A percentile compares a stretch with the other conserved stretches of the same genome.
These are phyloP conservation scores for Volucella zonaria DNA, from an alignment of 2,888 invertebrate species.

Conservation along the genomic window DNA sequence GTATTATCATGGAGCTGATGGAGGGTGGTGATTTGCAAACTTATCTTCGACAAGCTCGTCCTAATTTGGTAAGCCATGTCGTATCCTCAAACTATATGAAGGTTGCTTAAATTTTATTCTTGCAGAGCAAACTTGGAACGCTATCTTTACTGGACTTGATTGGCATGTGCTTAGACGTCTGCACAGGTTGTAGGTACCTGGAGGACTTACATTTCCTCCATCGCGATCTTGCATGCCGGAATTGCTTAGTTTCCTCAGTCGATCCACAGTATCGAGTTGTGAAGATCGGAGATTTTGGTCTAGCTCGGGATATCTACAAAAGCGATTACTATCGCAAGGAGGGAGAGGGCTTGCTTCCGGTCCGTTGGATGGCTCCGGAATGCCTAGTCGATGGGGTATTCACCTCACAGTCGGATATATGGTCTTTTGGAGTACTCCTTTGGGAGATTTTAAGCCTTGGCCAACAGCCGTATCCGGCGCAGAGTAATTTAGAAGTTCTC, in stretches of 20 bases:
- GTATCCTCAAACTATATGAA: no score
- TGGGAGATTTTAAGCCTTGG: conserved; percentile 99
- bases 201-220: conserved; percentile 99
- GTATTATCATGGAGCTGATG: conserved; percentile 98
- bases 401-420: conserved; percentile 97
- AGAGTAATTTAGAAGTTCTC: conserved; percentile 95
- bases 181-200: conserved; percentile 96
- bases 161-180: conserved; percentile 97
- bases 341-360: conserved; percentile 94
- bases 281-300: conserved; percentile 96
- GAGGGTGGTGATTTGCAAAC: conserved; percentile 97
- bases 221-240: conserved; percentile 96
- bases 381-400: conserved; percentile 97
- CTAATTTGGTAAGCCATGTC: conserved; percentile 84
- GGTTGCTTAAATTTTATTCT: conserved; percentile 51
- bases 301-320: conserved; percentile 97
- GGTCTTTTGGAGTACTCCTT: conserved; percentile 96
- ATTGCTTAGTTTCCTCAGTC: conserved; percentile 93
- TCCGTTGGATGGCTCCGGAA: conserved; percentile 99
- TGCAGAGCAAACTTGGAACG: conserved; percentile 85
- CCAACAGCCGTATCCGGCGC: conserved; percentile 97
- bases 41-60: conserved; percentile 92
- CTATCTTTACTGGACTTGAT: conserved; percentile 92
- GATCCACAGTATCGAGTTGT: conserved; percentile 85
- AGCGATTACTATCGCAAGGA: conserved; percentile 99